A percentile compares a stretch with the other conserved stretches of the same genome.
Evolutionary conservation across 2,888 invertebrate species (phyloP).

Genomic region (Macrophya annulata): DNA sequence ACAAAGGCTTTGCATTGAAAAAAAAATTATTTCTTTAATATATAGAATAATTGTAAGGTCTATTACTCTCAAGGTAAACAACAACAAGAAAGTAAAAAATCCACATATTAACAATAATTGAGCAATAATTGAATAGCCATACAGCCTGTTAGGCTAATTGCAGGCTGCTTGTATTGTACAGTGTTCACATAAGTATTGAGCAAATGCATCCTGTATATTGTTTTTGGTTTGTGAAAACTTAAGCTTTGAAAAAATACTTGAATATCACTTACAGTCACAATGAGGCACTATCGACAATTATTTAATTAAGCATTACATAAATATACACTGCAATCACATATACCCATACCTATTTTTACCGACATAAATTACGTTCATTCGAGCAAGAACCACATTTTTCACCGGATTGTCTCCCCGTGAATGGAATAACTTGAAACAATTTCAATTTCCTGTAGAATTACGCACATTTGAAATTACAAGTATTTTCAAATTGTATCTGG

Average conservation of each 20-base stretch:
- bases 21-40: neutral
- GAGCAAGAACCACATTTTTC: neutral
- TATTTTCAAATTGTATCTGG: neutral
- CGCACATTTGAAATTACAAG: neutral
- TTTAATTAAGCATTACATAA: neutral
- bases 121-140: neutral
- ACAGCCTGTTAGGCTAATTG: neutral
- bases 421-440: neutral
- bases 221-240: neutral
- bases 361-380: neutral
- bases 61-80: neutral
- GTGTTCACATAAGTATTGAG: neutral
- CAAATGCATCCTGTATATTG: constrained; percentile 10
- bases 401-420: neutral
- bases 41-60: neutral
- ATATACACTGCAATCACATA: neutral
- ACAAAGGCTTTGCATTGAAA: neutral
- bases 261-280: neutral
- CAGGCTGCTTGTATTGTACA: neutral
- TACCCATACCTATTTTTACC: neutral
- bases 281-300: neutral
- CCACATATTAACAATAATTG: neutral
- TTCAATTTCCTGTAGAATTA: neutral
- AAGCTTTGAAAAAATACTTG: neutral
- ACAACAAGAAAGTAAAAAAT: neutral